Percentiles rank a stretch among this genome's conserved stretches.
These are phyloP conservation scores for Lymantria dispar DNA, from an alignment of 2,888 invertebrate species.

Conservation along the genomic window DNA sequence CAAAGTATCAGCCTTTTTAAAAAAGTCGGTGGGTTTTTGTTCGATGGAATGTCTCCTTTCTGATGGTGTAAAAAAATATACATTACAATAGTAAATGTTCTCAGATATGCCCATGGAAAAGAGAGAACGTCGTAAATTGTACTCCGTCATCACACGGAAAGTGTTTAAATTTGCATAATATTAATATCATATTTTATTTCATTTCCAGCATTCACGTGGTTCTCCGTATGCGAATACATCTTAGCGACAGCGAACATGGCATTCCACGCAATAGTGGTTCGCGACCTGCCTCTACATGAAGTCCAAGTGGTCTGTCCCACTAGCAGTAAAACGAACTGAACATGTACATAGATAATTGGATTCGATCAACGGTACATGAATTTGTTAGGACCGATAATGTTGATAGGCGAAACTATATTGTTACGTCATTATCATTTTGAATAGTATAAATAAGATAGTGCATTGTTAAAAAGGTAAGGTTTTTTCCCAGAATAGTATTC, in stretches of 20 bases:
- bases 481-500: neutral
- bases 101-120: no score
- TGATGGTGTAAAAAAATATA: no score
- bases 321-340: conserved; percentile 70
- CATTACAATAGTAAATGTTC: no score
- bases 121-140: no score
- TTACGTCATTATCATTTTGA: neutral
- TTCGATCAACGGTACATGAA: conserved; percentile 25
- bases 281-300: conserved; percentile 92
- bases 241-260: conserved; percentile 96
- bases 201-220: conserved; percentile 95
- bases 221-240: conserved; percentile 95
- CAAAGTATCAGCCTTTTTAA: no score
- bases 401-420: neutral
- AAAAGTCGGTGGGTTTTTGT: no score
- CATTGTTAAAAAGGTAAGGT: neutral
- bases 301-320: conserved; percentile 84
- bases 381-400: conserved; percentile 14
- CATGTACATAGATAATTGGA: conserved; percentile 22
- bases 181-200: neutral
- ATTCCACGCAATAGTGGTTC: conserved; percentile 93
- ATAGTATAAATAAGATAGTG: neutral
- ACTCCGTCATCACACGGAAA: no score
- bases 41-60: no score
- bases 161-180: neutral